These are phyloP conservation scores for Orbicella faveolata DNA, from an alignment of 64 coral and sea anemone species.

Conservation along the genomic window DNA sequence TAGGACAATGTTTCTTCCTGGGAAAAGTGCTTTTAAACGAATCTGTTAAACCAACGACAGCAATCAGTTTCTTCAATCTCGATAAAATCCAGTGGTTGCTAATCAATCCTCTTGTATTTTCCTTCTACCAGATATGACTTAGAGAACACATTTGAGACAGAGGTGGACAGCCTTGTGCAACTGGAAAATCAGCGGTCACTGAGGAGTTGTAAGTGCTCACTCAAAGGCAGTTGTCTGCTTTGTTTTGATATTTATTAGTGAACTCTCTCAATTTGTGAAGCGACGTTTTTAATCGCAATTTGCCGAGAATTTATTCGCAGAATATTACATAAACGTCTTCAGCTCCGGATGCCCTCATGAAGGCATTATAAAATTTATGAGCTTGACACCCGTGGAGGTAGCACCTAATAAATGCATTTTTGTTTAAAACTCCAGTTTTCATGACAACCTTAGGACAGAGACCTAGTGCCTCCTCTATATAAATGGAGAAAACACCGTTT, in stretches of 20 bases:
- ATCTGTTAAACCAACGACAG: too few relatives aligned
- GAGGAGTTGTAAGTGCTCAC: conserved; percentile 19
- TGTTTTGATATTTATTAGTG: too few relatives aligned
- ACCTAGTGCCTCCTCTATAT: not conserved
- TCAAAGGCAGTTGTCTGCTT: too few relatives aligned
- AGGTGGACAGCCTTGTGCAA: conserved; percentile 31
- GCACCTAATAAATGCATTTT: not conserved
- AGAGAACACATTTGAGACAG: conserved; percentile 39
- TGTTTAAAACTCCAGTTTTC: conserved; percentile 3
- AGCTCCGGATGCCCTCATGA: too few relatives aligned
- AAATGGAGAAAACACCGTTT: not conserved
- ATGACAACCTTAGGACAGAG: conserved; percentile 17
- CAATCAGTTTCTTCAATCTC: not conserved
- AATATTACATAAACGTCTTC: too few relatives aligned
- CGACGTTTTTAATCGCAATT: too few relatives aligned
- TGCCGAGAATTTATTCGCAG: too few relatives aligned
- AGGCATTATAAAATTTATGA: not conserved
- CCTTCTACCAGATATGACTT: conserved; percentile 20
- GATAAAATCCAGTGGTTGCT: not conserved
- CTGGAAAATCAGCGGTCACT: conserved; percentile 21
- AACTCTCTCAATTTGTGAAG: too few relatives aligned
- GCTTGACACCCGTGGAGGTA: not conserved
- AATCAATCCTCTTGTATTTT: not conserved
- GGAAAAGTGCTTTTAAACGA: too few relatives aligned
- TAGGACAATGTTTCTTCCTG: too few relatives aligned